Conservation (phyloP, 2,797 vertebrate genomes). For the Galago senegalensis region DNA sequence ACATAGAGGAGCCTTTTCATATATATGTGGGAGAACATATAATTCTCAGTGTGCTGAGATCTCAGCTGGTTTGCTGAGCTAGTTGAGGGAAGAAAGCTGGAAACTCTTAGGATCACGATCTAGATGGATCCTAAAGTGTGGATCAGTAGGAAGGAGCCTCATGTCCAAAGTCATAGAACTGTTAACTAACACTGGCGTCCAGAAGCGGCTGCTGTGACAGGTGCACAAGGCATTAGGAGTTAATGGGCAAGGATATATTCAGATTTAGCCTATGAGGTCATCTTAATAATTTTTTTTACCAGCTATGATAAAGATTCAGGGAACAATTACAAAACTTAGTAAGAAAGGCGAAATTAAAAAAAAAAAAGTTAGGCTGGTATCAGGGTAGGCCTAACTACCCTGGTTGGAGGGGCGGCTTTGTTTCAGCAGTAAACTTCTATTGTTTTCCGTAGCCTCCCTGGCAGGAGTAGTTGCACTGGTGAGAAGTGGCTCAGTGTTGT, state of each 20-base stretch:
- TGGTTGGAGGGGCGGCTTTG: neutral
- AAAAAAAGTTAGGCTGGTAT: neutral
- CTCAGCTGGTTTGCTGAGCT: neutral
- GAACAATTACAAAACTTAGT: neutral
- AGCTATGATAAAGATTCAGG: neutral
- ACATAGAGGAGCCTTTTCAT: neutral
- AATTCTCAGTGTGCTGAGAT: neutral
- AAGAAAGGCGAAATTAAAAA: neutral
- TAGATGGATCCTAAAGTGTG: neutral
- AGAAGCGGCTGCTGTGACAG: neutral
- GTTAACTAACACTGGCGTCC: neutral
- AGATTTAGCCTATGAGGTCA: neutral
- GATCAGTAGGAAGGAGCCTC: neutral
- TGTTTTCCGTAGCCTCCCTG: neutral
- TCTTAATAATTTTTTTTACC: constrained; percentile 16
- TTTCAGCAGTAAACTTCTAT: neutral
- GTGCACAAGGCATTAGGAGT: neutral
- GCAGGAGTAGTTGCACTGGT: neutral
- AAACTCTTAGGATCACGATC: neutral
- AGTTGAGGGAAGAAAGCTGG: neutral
- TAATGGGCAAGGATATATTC: neutral
- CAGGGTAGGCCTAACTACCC: neutral
- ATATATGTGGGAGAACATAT: neutral
- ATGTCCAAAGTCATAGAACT: neutral
- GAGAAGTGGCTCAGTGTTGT: neutral